Base-by-base conservation (phyloP, 2,888 invertebrate genomes). In the Lasiommata megera region DNA sequence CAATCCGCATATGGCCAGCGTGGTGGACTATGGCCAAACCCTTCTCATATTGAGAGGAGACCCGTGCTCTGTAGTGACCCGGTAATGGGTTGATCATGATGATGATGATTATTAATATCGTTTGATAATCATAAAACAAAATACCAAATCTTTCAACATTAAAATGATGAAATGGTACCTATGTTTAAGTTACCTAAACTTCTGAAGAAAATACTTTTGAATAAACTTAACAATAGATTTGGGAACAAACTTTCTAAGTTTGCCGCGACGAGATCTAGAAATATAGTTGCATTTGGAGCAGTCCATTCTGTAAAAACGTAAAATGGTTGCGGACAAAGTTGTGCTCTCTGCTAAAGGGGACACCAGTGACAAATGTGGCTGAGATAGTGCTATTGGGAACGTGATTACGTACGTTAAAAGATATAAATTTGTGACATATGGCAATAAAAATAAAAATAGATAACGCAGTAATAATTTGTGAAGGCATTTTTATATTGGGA, bases 281-380 rank as follows among this genome's bases (percentile, higher is more conserved):
- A 80, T 82, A 82, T 80, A 65, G 76, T 67, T 79, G 74, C 73
- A 72, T 73, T 76, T 73, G 70, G 68, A 78, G 74, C 72, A 80
- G 75, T 81, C 80, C 72, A 75, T 73, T 76, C 74, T 72, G 74
- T 71, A 69, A 68, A 67, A 72, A 69, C 65, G 65, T 65, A 66
- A 77, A 75, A 77, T 76, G 77, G 74, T 69, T 67, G 68, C 60
- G 73, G 73, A 84, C 85, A 80, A 86, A 86, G 84, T 88, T 85
- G 80, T 82, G 75, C 73, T 78, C 72, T 75, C 54, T 43, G 60
- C 37, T 52, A 53, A 60, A 44, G 47, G 56, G 72, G 69, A 73
- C 67, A 65, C 72, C 71, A 67, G 74, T 81, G 78, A 80, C 78
- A 79, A 84, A 86, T 82, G 79, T 79, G 70, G 69, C 71, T 68